Percentiles rank a stretch among this genome's conserved stretches.
phyloP scores from a whole-genome alignment of 2,888 invertebrate genomes.

The Arge pagana region DNA sequence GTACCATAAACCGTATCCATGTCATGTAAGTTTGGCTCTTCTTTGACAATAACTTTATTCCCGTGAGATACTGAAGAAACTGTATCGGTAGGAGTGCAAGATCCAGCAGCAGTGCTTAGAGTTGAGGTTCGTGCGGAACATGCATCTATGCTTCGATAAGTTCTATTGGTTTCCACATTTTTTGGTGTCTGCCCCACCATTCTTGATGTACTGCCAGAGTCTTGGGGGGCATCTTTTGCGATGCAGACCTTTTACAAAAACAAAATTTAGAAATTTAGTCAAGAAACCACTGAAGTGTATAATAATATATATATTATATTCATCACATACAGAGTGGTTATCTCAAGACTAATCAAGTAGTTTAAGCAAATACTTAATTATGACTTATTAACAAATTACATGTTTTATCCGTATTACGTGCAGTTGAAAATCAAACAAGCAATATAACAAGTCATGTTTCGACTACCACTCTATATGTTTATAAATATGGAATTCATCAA shows the following conservation, averaged over 20 bases:
- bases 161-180: conserved; percentile 80
- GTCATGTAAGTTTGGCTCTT: conserved; percentile 51
- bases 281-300: conserved; percentile 21
- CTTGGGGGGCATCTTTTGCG: conserved; percentile 57
- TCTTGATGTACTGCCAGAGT: conserved; percentile 65
- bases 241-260: conserved; percentile 53
- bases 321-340: too few relatives aligned
- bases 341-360: too few relatives aligned
- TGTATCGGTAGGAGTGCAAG: conserved; percentile 3
- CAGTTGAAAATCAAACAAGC: too few relatives aligned
- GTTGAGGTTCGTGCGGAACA: conserved; percentile 10
- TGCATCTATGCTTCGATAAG: conserved; percentile 54
- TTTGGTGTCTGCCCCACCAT: conserved; percentile 88
- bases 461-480: too few relatives aligned
- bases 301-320: too few relatives aligned
- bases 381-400: too few relatives aligned
- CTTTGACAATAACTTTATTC: conserved; percentile 40
- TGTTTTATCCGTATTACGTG: too few relatives aligned
- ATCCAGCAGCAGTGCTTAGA: conserved; percentile 50
- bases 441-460: too few relatives aligned
- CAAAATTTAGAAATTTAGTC: conserved; percentile 24
- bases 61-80: conserved; percentile 4
- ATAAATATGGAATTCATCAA: too few relatives aligned
- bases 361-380: too few relatives aligned
- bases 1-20: conserved; percentile 72